Conservation (phyloP, 53 echinoderm and acorn worm species). For the Crossaster papposus region DNA sequence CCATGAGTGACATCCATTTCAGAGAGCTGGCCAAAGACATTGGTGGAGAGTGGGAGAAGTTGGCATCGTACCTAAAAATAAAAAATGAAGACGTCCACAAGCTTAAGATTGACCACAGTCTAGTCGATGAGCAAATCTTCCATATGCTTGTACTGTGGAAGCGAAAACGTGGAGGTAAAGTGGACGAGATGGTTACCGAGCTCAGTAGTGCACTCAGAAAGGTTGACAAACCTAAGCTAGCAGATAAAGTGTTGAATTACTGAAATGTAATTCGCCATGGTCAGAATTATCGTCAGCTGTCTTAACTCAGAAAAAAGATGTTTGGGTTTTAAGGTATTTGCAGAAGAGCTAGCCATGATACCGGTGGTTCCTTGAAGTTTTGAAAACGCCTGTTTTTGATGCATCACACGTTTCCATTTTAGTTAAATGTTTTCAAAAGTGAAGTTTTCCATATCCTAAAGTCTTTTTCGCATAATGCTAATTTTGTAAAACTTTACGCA, state of each 20-base stretch:
- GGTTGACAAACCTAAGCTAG: background rate
- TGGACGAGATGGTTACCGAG: background rate
- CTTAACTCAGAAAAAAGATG: too few species aligned
- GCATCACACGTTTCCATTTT: too few species aligned
- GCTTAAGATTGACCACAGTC: background rate
- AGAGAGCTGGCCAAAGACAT: background rate
- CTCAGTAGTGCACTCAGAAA: background rate
- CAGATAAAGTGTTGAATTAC: background rate
- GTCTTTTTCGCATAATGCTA: too few species aligned
- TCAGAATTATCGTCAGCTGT: too few species aligned
- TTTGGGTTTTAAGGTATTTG: too few species aligned
- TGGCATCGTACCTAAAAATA: background rate
- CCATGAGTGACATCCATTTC: slow-evolving; percentile 1
- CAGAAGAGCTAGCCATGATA: too few species aligned
- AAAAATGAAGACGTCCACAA: background rate
- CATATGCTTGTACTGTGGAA: background rate
- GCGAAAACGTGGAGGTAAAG: background rate
- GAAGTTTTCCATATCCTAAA: too few species aligned
- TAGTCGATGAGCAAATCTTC: background rate
- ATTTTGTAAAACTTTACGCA: too few species aligned
- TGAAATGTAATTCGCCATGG: background rate
- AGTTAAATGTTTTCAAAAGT: too few species aligned
- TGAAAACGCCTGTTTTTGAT: too few species aligned
- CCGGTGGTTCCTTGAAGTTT: too few species aligned
- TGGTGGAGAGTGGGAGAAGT: background rate